Percentiles rank a stretch among this genome's conserved stretches.
phyloP scores from a whole-genome alignment of 2,888 invertebrate genomes.

The Acleris literana region DNA sequence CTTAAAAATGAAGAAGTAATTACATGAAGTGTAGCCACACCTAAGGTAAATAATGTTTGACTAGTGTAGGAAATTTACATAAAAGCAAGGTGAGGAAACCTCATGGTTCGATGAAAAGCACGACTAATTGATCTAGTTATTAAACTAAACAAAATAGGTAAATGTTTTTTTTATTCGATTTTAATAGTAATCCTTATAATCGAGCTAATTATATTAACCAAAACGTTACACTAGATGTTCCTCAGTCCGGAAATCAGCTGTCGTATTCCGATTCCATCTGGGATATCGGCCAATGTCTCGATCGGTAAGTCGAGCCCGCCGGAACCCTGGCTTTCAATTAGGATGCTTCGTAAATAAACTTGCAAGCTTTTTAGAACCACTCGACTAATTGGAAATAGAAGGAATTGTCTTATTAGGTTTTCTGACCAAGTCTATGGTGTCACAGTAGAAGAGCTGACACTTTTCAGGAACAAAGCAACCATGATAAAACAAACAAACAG shows the following conservation, averaged over 20 bases:
- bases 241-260: slow-evolving; percentile 76
- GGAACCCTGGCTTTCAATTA: slow-evolving; percentile 63
- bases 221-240: slow-evolving; percentile 39
- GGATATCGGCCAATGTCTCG: slow-evolving; percentile 73
- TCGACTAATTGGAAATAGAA: slow-evolving; percentile 19
- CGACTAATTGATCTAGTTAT: too few relatives aligned
- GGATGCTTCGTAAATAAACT: slow-evolving; percentile 39
- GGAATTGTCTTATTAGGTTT: not conserved
- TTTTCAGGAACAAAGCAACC: too few relatives aligned
- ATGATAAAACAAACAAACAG: too few relatives aligned
- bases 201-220: not conserved
- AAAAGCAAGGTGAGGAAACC: too few relatives aligned
- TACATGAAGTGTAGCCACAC: too few relatives aligned
- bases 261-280: slow-evolving; percentile 71
- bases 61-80: too few relatives aligned
- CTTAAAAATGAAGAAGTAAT: not conserved
- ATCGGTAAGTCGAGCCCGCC: slow-evolving; percentile 67
- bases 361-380: slow-evolving; percentile 19
- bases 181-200: not conserved
- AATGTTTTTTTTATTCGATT: too few relatives aligned
- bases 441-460: too few relatives aligned
- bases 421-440: not conserved
- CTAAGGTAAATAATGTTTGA: too few relatives aligned
- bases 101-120: too few relatives aligned
- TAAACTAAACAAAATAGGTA: too few relatives aligned